A percentile compares a stretch with the other conserved stretches of the same genome.
phyloP scores from a whole-genome alignment of 2,113 vertebrate genomes.

The Cyphomyrus discorhynchus region DNA sequence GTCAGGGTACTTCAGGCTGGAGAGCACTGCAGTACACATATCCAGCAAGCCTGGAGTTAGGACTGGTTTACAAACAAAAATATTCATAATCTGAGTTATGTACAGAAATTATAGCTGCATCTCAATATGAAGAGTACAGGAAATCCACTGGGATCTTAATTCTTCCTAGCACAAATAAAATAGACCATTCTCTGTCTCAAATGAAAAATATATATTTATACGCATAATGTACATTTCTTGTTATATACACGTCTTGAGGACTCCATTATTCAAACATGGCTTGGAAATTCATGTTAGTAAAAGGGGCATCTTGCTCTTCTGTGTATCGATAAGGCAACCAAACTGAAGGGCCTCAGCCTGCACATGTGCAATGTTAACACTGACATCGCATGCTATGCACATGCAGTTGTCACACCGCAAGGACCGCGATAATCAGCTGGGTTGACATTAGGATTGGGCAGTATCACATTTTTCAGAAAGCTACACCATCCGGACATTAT shows the following conservation, averaged over 20 bases:
- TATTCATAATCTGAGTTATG: constrained; percentile 38
- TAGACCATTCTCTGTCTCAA: constrained; percentile 64
- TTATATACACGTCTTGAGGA: constrained; percentile 62
- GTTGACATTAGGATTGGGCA: not conserved
- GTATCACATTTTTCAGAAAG: not conserved
- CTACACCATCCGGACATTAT: not conserved
- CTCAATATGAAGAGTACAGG: constrained; percentile 45
- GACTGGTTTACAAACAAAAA: constrained; percentile 48
- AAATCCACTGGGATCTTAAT: constrained; percentile 44
- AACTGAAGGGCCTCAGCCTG: constrained; percentile 28
- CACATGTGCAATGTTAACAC: not conserved
- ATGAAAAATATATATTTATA: constrained; percentile 70
- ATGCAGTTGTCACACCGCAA: not conserved
- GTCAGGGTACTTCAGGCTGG: constrained; percentile 51
- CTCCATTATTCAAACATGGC: constrained; percentile 46
- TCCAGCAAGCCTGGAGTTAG: constrained; percentile 40
- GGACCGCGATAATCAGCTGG: not conserved
- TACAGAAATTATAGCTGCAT: constrained; percentile 53
- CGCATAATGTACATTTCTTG: constrained; percentile 58
- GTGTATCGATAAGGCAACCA: constrained; percentile 59
- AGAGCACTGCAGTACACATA: constrained; percentile 49
- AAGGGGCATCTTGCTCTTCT: constrained; percentile 17
- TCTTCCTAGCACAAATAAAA: constrained; percentile 59
- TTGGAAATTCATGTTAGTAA: constrained; percentile 43
- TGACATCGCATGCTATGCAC: not conserved